Base-by-base conservation (phyloP, 2,888 invertebrate genomes). In the Zhuqinia jingwanae region DNA sequence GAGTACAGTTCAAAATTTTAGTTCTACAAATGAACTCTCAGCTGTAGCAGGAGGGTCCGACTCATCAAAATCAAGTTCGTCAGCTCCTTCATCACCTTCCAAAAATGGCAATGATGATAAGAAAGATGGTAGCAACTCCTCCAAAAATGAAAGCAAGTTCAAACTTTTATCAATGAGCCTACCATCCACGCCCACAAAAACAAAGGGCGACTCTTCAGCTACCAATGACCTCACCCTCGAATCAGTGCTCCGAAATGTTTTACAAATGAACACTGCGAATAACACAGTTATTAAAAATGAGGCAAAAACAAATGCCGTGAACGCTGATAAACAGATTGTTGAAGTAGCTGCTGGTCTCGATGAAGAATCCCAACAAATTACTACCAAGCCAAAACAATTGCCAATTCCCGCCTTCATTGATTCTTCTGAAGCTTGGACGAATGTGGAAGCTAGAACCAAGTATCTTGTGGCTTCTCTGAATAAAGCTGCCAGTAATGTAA, bases 401-500 rank as follows among this genome's bases (percentile, higher is more conserved):
- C 58, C 30, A 11, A 56, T 36, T 0, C 76, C 79, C 8, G 80
- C 36, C 0, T 68, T 87, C 22, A 76, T 85, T n/a, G 87, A 89
- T 70, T 50, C 77, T 17, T 73, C 85, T 27, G 53, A 86, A 8
- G 77, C 87, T 17, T 90, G 90, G 89, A 85, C 89, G 30, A 89
- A 88, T 90, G 94, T 96, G 86, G 93, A 94, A 86, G 94, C 95
- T 0, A 94, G 95, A 91, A 96, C 95, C 2, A 94, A 94, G 70
- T 95, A 95, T 91, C 94, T 96, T 78, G 93, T 96, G 89, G 93
- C 94, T 5, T 94, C 95, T n/a, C 93, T 96, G 76, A 92, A 93
- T 47, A 92, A 93, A 10, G 95, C 95, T 0, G n/a, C 20, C 58
- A 36, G 22, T 13, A n/a, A n/a, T 11, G 0, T 75, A 1, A 45